phyloP scores from a whole-genome alignment of 2,113 vertebrate species.

The Hemibagrus wyckioides region DNA sequence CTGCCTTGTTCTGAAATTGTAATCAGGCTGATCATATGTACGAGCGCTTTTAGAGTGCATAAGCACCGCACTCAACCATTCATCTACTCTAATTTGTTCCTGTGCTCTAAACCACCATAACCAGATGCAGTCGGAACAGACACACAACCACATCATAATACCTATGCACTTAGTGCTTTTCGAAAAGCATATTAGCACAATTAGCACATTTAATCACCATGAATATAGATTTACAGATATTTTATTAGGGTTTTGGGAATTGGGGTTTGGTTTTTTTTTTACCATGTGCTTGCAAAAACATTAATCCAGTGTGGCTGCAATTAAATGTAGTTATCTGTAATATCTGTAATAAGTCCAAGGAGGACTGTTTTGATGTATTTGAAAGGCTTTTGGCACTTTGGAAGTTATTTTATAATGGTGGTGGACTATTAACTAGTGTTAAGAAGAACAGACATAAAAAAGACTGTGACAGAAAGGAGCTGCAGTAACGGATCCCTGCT shows the following conservation, averaged over 20 bases:
- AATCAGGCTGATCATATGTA: conserved; percentile 14
- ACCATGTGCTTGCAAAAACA: conserved; percentile 24
- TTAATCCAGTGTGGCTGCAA: background rate
- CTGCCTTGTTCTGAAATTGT: conserved; percentile 18
- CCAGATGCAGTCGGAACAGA: conserved; percentile 20
- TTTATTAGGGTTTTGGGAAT: conserved; percentile 32
- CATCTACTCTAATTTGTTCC: conserved; percentile 7
- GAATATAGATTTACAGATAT: conserved; percentile 39
- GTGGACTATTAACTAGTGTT: background rate
- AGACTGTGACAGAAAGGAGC: conserved; percentile 14
- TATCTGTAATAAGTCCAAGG: conserved; percentile 13
- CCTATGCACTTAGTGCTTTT: conserved; percentile 14
- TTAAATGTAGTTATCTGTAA: background rate
- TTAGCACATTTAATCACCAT: conserved; percentile 31
- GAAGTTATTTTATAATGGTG: background rate
- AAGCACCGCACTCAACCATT: conserved; percentile 39
- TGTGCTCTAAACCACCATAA: conserved; percentile 16
- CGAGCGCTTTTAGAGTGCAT: background rate
- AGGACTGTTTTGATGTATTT: background rate
- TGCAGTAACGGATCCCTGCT: background rate
- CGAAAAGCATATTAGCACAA: conserved; percentile 35
- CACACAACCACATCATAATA: conserved; percentile 17
- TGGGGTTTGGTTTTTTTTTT: conserved; percentile 32
- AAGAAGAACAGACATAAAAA: conserved; percentile 34
- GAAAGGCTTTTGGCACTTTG: background rate